Percentiles rank a stretch among this genome's conserved stretches.
Conservation (phyloP, 2,113 vertebrate species). For the Dascyllus trimaculatus region DNA sequence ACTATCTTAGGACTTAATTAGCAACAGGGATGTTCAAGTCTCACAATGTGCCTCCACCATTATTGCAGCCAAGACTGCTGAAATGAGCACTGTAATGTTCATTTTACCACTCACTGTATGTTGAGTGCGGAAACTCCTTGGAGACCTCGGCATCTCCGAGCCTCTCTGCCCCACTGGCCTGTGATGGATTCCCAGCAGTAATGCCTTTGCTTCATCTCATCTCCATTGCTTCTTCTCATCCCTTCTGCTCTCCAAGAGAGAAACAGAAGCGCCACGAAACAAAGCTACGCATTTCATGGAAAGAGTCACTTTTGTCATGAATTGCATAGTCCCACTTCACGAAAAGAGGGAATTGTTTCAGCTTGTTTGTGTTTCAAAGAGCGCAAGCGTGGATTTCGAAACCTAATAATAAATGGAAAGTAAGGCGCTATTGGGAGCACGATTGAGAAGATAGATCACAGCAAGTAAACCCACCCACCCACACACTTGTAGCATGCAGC, state of each 20-base stretch:
- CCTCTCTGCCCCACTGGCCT: slow-evolving; percentile 33
- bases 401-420: not conserved
- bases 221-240: slow-evolving; percentile 22
- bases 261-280: not conserved
- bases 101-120: not conserved
- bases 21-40: slow-evolving; percentile 42
- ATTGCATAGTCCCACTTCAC: too few relatives aligned
- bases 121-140: not conserved
- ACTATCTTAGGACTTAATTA: slow-evolving; percentile 61
- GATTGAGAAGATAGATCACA: slow-evolving; percentile 33
- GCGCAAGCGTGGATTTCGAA: slow-evolving; percentile 6
- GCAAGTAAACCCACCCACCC: slow-evolving; percentile 41
- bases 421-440: not conserved
- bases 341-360: not conserved
- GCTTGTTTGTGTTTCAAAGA: slow-evolving; percentile 9
- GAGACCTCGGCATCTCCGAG: slow-evolving; percentile 30
- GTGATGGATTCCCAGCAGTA: slow-evolving; percentile 22
- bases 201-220: slow-evolving; percentile 14
- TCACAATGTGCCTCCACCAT: not conserved
- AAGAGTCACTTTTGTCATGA: not conserved
- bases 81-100: slow-evolving; percentile 46
- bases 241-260: not conserved
- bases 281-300: not conserved
- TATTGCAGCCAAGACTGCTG: slow-evolving; percentile 36
- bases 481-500: slow-evolving; percentile 55